A percentile compares a stretch with the other conserved stretches of the same genome.
Evolutionary conservation across 2,888 invertebrate genomes (phyloP).

Genomic region (Drosophila recens): DNA sequence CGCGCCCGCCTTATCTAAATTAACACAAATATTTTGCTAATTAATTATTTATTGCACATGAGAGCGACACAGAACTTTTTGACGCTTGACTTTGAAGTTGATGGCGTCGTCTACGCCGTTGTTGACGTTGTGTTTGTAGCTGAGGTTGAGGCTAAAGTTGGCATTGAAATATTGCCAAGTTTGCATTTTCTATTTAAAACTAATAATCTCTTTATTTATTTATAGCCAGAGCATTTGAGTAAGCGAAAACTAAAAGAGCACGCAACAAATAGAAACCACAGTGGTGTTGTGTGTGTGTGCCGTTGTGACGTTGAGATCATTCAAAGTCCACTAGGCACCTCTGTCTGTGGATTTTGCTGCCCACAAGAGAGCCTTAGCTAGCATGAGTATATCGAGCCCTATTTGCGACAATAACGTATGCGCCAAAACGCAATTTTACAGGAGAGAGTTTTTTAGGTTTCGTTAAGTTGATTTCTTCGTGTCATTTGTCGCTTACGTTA

Average conservation of each 20-base stretch:
- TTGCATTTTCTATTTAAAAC: constrained; percentile 65
- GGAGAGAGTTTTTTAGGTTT: too few relatives aligned
- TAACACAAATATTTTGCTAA: constrained; percentile 65
- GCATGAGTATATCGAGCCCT: too few relatives aligned
- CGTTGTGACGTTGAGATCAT: background rate
- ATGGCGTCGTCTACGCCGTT: background rate
- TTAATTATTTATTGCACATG: constrained; percentile 60
- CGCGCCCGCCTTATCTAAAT: constrained; percentile 45
- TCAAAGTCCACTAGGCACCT: background rate
- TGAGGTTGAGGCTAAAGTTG: constrained; percentile 15
- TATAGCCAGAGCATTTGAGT: constrained; percentile 7
- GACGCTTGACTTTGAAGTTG: constrained; percentile 23
- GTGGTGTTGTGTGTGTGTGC: background rate
- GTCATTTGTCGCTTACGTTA: too few relatives aligned
- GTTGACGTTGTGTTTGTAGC: constrained; percentile 4
- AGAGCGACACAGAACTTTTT: constrained; percentile 22
- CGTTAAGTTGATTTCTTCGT: too few relatives aligned
- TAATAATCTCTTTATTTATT: constrained; percentile 69
- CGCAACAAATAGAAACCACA: background rate
- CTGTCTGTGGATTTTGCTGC: background rate
- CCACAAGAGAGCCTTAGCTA: background rate
- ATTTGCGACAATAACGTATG: too few relatives aligned
- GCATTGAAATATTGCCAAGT: constrained; percentile 18
- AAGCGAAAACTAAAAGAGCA: background rate
- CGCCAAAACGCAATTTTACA: too few relatives aligned